These are phyloP conservation scores for Papilio polyxenes DNA, from an alignment of 1,140 invertebrate genomes.

Conservation along the genomic window DNA sequence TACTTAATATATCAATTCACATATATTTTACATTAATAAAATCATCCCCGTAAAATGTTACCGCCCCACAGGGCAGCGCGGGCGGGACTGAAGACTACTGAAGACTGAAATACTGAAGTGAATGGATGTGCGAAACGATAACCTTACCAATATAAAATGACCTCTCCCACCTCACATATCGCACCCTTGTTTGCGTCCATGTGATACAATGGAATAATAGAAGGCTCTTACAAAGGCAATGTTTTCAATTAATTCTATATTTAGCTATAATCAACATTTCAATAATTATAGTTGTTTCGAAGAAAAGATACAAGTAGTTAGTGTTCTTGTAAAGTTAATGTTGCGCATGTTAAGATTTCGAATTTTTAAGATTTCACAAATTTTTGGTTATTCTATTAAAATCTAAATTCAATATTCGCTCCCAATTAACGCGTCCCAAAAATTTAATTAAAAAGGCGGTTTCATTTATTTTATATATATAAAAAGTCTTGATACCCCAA, in stretches of 20 bases:
- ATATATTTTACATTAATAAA: slow-evolving; percentile 42
- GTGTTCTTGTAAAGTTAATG: neutral
- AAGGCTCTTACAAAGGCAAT: neutral
- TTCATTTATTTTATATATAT: too few species aligned
- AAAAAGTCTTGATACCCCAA: too few species aligned
- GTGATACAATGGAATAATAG: neutral
- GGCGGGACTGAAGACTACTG: slow-evolving; percentile 14
- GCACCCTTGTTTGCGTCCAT: slow-evolving; percentile 28
- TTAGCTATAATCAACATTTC: too few species aligned
- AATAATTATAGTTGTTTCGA: too few species aligned
- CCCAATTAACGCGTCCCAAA: too few species aligned
- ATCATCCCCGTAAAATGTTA: slow-evolving; percentile 47
- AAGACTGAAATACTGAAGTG: slow-evolving; percentile 46
- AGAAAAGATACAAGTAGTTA: neutral
- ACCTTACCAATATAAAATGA: slow-evolving; percentile 19
- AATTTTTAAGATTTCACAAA: too few species aligned
- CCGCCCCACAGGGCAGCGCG: slow-evolving; percentile 49
- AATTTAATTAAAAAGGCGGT: too few species aligned
- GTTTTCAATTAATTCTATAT: slow-evolving; percentile 8
- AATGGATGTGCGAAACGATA: neutral
- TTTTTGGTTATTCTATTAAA: too few species aligned
- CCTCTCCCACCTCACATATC: slow-evolving; percentile 11
- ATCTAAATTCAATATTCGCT: too few species aligned
- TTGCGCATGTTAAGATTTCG: too few species aligned
- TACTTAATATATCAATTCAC: slow-evolving; percentile 30